Evolutionary conservation across 1,140 invertebrate species (phyloP).

Genomic region (Zophobas atratus): DNA sequence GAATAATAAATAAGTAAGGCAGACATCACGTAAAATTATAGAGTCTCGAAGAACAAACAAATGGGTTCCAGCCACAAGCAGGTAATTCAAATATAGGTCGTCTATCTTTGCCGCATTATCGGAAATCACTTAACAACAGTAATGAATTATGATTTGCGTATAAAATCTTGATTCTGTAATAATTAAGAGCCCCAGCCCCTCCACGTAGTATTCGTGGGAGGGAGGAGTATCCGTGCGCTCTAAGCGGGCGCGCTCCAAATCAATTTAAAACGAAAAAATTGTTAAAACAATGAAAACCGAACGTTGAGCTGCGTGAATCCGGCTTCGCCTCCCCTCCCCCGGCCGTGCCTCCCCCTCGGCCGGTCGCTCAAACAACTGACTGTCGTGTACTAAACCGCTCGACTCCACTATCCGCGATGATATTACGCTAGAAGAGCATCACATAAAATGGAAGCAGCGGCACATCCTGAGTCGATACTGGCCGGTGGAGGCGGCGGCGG

Average conservation of each 20-base stretch:
- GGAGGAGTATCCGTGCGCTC: slow-evolving; percentile 1
- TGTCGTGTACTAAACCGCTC: slow-evolving; percentile 65
- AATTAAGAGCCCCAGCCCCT: slow-evolving; percentile 1
- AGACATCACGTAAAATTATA: too few species aligned
- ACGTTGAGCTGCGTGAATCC: slow-evolving; percentile 62
- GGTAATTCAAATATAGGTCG: too few species aligned
- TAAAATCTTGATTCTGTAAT: slow-evolving; percentile 14
- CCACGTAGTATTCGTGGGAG: neutral
- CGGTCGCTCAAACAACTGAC: slow-evolving; percentile 66
- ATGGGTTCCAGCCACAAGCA: too few species aligned
- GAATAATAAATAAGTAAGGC: too few species aligned
- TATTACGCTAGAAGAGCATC: slow-evolving; percentile 63
- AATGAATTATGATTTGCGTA: slow-evolving; percentile 3
- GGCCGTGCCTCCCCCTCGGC: slow-evolving; percentile 48
- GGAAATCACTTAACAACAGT: neutral
- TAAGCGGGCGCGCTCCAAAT: slow-evolving; percentile 39
- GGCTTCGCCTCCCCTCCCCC: slow-evolving; percentile 56
- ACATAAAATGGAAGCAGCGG: slow-evolving; percentile 61
- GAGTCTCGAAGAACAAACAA: too few species aligned
- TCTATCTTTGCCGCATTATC: neutral
- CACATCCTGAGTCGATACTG: slow-evolving; percentile 63
- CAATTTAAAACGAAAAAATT: slow-evolving; percentile 58
- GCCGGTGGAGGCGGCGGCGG: slow-evolving; percentile 42
- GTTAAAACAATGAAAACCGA: slow-evolving; percentile 62
- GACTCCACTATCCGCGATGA: slow-evolving; percentile 60